Evolutionary conservation across 2,797 vertebrate genomes (phyloP).

Genomic region (Emys orbicularis): DNA sequence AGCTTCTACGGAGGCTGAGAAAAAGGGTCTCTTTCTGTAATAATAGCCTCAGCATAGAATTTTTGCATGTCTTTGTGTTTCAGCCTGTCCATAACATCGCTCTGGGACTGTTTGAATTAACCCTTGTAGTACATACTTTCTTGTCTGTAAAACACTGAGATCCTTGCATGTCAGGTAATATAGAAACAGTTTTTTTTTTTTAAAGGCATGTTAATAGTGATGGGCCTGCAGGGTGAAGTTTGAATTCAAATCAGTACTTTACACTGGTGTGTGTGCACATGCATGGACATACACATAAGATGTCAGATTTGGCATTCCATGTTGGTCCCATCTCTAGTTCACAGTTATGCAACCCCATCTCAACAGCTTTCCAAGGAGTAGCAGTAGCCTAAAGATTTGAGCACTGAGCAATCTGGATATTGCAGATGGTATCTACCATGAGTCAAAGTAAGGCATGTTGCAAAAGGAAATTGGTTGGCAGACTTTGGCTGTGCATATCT

Average conservation of each 20-base stretch:
- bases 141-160: background rate
- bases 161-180: background rate
- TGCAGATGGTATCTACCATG: background rate
- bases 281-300: background rate
- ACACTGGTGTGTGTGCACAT: background rate
- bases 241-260: background rate
- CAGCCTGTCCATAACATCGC: background rate
- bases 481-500: background rate
- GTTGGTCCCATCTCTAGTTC: background rate
- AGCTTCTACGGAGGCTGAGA: background rate
- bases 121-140: background rate
- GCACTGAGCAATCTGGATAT: background rate
- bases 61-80: background rate
- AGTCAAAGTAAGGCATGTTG: background rate
- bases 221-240: fast-evolving
- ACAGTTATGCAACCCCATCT: background rate
- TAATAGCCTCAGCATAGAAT: background rate
- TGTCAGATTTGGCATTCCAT: background rate
- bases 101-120: background rate
- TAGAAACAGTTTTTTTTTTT: fast-evolving
- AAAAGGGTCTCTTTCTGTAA: background rate
- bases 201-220: background rate
- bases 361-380: background rate
- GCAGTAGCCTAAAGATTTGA: background rate
- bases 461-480: background rate